Conservation (phyloP, 2,888 invertebrate species). For the Sesamia inferens region DNA sequence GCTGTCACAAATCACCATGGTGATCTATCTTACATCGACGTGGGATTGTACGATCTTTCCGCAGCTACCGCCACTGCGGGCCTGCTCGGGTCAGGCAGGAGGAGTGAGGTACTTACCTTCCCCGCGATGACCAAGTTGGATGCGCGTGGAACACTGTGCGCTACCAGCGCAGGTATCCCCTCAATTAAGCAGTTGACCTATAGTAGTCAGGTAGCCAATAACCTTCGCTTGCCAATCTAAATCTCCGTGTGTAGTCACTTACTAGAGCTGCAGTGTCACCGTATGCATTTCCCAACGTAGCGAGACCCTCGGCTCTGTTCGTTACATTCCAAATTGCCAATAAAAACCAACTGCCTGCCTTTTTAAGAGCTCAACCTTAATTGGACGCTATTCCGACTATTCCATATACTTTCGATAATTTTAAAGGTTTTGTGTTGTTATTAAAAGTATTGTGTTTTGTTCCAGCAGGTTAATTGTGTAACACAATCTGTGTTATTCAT, state of each 20-base stretch:
- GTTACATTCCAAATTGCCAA: conserved; percentile 64
- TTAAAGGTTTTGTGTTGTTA: conserved; percentile 19
- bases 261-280: conserved; percentile 41
- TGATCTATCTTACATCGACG: no score
- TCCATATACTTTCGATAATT: conserved; percentile 17
- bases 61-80: no score
- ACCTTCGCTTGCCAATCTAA: neutral
- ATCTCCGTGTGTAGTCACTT: conserved; percentile 23
- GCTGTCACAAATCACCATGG: neutral
- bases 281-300: conserved; percentile 48
- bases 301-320: conserved; percentile 43
- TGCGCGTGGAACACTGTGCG: no score
- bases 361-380: conserved; percentile 66
- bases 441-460: conserved; percentile 20
- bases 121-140: no score
- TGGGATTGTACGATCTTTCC: no score
- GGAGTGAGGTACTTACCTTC: no score
- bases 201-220: neutral
- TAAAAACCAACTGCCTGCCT: conserved; percentile 69
- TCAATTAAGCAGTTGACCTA: no score
- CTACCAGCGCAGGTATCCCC: no score
- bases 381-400: conserved; percentile 57
- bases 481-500: no score
- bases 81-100: no score
- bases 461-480: no score